A percentile compares a stretch with the other conserved stretches of the same genome.
These are phyloP conservation scores for Pterostichus madidus DNA, from an alignment of 2,888 invertebrate species.

Conservation along the genomic window DNA sequence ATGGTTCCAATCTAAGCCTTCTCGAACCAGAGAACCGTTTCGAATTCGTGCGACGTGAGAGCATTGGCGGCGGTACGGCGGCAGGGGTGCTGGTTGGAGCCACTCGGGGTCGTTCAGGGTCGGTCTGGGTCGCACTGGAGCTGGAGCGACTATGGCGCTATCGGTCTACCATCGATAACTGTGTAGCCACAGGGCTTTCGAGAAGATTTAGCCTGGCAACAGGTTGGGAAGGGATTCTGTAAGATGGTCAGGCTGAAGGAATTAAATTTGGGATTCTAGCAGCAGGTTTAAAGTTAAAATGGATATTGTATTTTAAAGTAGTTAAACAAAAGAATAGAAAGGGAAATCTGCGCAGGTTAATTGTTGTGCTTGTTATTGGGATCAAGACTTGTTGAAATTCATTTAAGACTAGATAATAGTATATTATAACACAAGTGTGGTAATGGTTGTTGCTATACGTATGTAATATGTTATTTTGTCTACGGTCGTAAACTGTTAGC, in stretches of 20 bases:
- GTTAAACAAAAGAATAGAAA: no score
- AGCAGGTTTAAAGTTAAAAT: no score
- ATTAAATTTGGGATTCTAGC: no score
- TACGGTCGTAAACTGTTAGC: no score
- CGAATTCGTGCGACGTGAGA: slow-evolving; percentile 34
- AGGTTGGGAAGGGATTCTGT: slow-evolving; percentile 6
- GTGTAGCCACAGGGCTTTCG: not conserved
- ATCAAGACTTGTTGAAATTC: no score
- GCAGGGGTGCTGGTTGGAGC: not conserved
- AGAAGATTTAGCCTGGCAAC: not conserved
- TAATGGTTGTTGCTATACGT: no score
- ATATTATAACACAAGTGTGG: no score
- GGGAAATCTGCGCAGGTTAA: no score
- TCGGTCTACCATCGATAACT: not conserved
- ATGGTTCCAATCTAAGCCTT: not conserved
- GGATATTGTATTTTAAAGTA: no score
- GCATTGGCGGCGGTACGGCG: not conserved
- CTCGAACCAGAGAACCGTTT: not conserved
- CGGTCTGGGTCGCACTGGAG: not conserved
- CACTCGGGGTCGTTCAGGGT: slow-evolving; percentile 46
- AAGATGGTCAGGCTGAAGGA: not conserved
- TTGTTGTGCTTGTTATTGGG: no score
- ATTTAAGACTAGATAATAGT: no score
- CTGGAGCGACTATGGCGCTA: not conserved
- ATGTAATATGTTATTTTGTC: no score